These are phyloP conservation scores for Pseudomugil tenellus DNA, from an alignment of 2,797 vertebrate species.

Conservation along the genomic window DNA sequence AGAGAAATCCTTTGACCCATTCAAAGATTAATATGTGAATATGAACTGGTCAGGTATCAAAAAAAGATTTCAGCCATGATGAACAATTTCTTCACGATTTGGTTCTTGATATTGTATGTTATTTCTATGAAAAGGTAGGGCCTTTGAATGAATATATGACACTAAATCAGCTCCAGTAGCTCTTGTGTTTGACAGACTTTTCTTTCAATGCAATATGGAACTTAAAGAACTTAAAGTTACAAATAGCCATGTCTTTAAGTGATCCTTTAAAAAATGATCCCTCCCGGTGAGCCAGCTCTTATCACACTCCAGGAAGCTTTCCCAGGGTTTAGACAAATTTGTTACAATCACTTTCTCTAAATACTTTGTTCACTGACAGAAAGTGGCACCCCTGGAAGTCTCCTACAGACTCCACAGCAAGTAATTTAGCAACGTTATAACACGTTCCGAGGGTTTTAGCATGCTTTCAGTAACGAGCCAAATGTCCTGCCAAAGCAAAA, in stretches of 20 bases:
- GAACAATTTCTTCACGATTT: no score
- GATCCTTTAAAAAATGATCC: slow-evolving; percentile 63
- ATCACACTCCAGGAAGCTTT: slow-evolving; percentile 67
- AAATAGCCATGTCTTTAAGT: slow-evolving; percentile 52
- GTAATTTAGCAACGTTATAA: slow-evolving; percentile 58
- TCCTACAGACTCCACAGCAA: slow-evolving; percentile 47
- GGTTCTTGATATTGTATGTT: no score
- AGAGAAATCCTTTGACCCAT: background rate
- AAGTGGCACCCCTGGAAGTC: slow-evolving; percentile 56
- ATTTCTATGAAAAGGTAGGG: background rate
- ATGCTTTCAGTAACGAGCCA: slow-evolving; percentile 40
- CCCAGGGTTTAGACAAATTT: slow-evolving; percentile 59
- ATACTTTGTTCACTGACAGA: slow-evolving; percentile 62
- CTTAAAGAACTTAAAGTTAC: slow-evolving; percentile 28
- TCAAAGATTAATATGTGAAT: background rate
- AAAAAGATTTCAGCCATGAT: no score
- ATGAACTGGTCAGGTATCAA: no score
- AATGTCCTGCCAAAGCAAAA: slow-evolving; percentile 43
- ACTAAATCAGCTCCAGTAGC: background rate
- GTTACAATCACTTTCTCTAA: slow-evolving; percentile 58
- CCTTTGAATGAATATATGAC: background rate
- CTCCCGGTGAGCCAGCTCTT: slow-evolving; percentile 59
- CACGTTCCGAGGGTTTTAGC: slow-evolving; percentile 8
- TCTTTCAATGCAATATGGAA: slow-evolving; percentile 1
- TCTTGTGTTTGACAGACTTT: slow-evolving; percentile 2